A percentile compares a stretch with the other conserved stretches of the same genome.
Evolutionary conservation across 2,888 invertebrate genomes (phyloP).

Genomic region (Hoplodrina ambigua): DNA sequence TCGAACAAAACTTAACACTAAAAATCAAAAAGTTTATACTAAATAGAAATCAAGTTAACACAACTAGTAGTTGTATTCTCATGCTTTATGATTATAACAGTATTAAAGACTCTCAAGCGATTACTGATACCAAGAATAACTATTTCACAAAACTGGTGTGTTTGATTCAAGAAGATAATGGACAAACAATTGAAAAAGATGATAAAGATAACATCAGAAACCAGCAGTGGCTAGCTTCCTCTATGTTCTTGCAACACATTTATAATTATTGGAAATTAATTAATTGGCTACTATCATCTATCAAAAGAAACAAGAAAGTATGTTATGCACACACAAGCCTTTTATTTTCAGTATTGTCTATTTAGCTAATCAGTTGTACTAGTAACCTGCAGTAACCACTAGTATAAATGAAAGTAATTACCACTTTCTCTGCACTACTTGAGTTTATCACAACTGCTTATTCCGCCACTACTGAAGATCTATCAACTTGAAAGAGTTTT

Average conservation of each 20-base stretch:
- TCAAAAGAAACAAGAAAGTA: conserved; percentile 78
- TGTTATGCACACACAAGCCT: conserved; percentile 44
- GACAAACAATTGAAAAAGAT: conserved; percentile 30
- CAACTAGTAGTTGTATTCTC: conserved; percentile 71
- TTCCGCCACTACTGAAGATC: too few species aligned
- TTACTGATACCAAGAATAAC: conserved; percentile 71
- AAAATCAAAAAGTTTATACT: conserved; percentile 71
- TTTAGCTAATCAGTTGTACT: neutral
- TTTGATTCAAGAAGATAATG: conserved; percentile 71
- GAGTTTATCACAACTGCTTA: too few species aligned
- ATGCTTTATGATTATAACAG: conserved; percentile 81
- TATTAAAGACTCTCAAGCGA: conserved; percentile 79
- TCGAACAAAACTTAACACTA: conserved; percentile 61
- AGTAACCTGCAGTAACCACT: too few species aligned
- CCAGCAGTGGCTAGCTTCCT: conserved; percentile 77
- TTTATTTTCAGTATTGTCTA: neutral
- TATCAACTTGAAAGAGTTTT: too few species aligned
- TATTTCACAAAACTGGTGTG: conserved; percentile 76
- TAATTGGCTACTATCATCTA: conserved; percentile 74
- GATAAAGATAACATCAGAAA: conserved; percentile 59
- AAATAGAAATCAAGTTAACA: conserved; percentile 66
- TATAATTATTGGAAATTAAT: conserved; percentile 78
- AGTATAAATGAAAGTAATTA: neutral
- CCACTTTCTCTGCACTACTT: too few species aligned
- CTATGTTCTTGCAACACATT: conserved; percentile 83